These are phyloP conservation scores for Ascidia mentula DNA, from an alignment of 23 tunicate species.

Conservation along the genomic window DNA sequence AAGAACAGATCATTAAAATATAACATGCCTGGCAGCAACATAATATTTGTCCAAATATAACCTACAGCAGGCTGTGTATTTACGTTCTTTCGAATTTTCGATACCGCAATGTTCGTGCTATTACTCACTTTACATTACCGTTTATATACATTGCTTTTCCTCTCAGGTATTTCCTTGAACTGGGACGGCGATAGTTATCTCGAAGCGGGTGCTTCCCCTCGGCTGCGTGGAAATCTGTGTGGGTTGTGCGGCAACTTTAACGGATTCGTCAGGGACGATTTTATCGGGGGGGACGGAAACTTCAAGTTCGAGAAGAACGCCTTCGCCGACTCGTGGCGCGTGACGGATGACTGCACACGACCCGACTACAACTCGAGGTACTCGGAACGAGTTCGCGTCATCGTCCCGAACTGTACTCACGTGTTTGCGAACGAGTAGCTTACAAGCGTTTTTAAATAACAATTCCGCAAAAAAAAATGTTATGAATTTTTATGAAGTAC, in stretches of 20 bases:
- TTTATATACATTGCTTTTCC: too few species aligned
- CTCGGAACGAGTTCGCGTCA: background rate
- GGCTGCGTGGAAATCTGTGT: constrained; percentile 36
- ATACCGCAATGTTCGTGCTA: too few species aligned
- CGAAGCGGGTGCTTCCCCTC: constrained; percentile 56
- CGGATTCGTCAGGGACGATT: constrained; percentile 81
- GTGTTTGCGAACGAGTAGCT: too few species aligned
- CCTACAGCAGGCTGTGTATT: too few species aligned
- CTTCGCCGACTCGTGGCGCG: constrained; percentile 86
- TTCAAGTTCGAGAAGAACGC: constrained; percentile 56
- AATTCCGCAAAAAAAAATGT: too few species aligned
- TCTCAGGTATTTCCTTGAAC: constrained; percentile 61
- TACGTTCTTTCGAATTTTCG: too few species aligned
- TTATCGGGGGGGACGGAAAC: constrained; percentile 74
- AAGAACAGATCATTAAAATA: too few species aligned
- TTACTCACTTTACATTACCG: too few species aligned
- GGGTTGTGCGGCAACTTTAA: constrained; percentile 95
- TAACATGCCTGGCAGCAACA: too few species aligned
- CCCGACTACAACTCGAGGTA: constrained; percentile 17
- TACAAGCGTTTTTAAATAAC: too few species aligned
- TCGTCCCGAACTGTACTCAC: too few species aligned
- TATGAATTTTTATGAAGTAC: too few species aligned
- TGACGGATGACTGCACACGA: constrained; percentile 19
- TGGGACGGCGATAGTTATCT: constrained; percentile 95
- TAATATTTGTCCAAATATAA: background rate